These are phyloP conservation scores for Unio delphinus DNA, from an alignment of 2,888 invertebrate species.

Conservation along the genomic window DNA sequence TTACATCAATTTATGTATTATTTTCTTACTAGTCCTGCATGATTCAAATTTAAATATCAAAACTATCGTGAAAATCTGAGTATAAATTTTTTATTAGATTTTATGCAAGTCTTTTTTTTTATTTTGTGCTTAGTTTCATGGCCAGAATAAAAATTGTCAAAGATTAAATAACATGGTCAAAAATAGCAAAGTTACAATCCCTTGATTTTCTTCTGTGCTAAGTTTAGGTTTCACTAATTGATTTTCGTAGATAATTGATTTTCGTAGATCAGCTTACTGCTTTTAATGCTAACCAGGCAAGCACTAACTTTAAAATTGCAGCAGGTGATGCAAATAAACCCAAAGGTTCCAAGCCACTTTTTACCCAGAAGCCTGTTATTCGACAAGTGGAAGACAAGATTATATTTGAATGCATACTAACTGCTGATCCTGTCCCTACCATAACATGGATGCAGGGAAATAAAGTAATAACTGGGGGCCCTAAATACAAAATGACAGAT, in stretches of 20 bases:
- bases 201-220: neutral
- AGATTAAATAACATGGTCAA: neutral
- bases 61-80: too few species aligned
- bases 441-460: constrained; percentile 96
- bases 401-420: constrained; percentile 74
- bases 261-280: too few species aligned
- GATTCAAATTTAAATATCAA: too few species aligned
- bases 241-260: too few species aligned
- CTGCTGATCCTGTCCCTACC: constrained; percentile 78
- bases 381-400: constrained; percentile 91
- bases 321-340: constrained; percentile 26
- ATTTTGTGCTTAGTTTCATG: too few species aligned
- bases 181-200: neutral
- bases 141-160: too few species aligned
- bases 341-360: constrained; percentile 79
- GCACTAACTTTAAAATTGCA: constrained; percentile 11
- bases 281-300: neutral
- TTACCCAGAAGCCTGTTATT: constrained; percentile 98
- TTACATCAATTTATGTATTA: too few species aligned
- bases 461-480: constrained; percentile 85
- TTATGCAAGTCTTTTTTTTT: too few species aligned
- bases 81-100: too few species aligned
- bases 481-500: constrained; percentile 77
- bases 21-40: too few species aligned
- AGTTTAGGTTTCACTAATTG: too few species aligned